Base-by-base conservation (phyloP, 2,888 invertebrate genomes). In the Aromia moschata region DNA sequence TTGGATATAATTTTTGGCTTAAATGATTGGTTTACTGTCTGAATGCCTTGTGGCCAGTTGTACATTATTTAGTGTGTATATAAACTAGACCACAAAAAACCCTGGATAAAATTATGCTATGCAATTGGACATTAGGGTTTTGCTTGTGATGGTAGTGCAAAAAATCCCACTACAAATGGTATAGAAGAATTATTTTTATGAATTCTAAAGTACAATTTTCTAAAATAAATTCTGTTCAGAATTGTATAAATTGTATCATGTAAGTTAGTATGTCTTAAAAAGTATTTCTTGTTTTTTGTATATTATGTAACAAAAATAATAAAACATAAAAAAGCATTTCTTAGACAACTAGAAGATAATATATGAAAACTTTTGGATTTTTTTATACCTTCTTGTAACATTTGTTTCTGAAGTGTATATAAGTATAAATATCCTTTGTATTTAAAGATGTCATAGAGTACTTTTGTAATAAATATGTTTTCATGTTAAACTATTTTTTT, bases 361-460 rank as follows among this genome's bases (percentile, higher is more conserved):
- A 47, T 18, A 46, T 33, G 16, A 37, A 47, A 47, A 9, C 14
- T 3, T 18, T 17, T 36, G 18, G 37, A 33, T 1, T 49, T 12
- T 49, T 38, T 12, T 49, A 49, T 38, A 11, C 15, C n/a, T 47
- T 37, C 10, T 20, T 33, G 9, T 12, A 11, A 1, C 16, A 15
- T 49, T 38, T 43, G 49, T 49, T 49, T 38, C 25, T 20, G 49
- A 38, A 20, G 38, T 49, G 49, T 25, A 25, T 4, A 33, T 17
- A 47, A 1, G 11, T 16, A 12, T 33, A 18, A 46, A 46, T 49
- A 49, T 49, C 38, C 49, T 38, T 38, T 38, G 38, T 38, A 49
- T 49, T 49, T 49, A 49, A 49, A 49, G 49, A 49, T 38, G 49
- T 49, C 38, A 49, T 49, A 49, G 49, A 49, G 17, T 49, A 47